Evolutionary conservation across 2,113 vertebrate species (phyloP), one percentile per base, ranked within the genome.

Genomic region (Grantiella picta): DNA sequence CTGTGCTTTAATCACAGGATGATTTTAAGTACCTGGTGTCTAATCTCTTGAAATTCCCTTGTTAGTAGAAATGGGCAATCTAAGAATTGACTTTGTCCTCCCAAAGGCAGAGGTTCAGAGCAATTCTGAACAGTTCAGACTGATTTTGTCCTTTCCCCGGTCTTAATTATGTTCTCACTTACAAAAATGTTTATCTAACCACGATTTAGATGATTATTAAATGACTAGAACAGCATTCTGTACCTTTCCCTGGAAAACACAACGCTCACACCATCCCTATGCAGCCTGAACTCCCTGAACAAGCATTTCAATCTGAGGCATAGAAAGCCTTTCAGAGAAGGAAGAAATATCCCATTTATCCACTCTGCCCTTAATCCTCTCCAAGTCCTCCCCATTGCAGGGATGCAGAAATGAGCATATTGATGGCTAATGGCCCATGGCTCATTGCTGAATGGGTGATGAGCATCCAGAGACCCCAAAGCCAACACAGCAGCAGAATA

Each of bases 131-230:
- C 19, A 25, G 15, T 28, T 84, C n/a, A 45, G n/a, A 53, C 40
- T 28, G 71, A 90, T 36, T 59, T 11, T 24, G 45, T 50, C 33
- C 27, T 52, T 59, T 73, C 31, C 21, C 8, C 35, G 28, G 18
- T 22, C 53, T 85, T 59, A 56, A 75, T 44, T 60, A 75, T 9
- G 71, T 10, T 49, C 45, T 81, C 31, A 29, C 27, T 73, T 59
- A 0, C 0, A 66, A 87, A 89, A 22, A 24, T 17, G 50, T 59
- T n/a, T 10, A 3, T 33, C 82, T 54, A 63, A 53, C 8, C 29
- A 40, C 47, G 44, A 38, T 45, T 60, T 15, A 56, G 42, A 40
- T 6, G 18, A 53, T 45, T 63, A 80, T 33, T 75, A 49, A 54
- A 17, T 5, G 52, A 19, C 73, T 47, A 59, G 53, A 89, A 35